Evolutionary conservation across 2,797 vertebrate genomes (phyloP).

Genomic region (Rhinella marina): DNA sequence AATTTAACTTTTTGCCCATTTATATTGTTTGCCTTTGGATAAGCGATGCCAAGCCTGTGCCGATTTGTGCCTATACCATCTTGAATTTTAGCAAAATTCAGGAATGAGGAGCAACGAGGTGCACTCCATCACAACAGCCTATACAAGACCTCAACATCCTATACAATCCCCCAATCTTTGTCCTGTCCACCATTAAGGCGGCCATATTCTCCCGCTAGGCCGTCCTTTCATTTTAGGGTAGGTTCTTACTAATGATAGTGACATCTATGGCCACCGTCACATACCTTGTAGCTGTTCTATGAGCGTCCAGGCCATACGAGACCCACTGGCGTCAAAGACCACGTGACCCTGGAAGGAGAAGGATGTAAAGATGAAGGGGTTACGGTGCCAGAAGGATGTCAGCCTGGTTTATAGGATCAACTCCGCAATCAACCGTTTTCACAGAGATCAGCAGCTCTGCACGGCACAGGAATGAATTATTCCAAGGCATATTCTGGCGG

Average conservation of each 20-base stretch:
- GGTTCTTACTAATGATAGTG: background rate
- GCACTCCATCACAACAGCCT: too few relatives aligned
- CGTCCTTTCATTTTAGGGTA: background rate
- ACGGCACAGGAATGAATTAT: background rate
- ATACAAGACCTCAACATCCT: too few relatives aligned
- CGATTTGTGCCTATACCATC: too few relatives aligned
- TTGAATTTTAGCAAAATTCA: too few relatives aligned
- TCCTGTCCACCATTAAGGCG: too few relatives aligned
- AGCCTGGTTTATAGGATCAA: background rate
- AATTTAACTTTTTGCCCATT: too few relatives aligned
- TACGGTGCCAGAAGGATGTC: background rate
- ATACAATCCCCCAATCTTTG: background rate
- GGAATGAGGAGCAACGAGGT: too few relatives aligned
- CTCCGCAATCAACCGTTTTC: background rate
- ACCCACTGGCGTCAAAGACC: conserved; percentile 96
- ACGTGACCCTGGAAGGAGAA: conserved; percentile 85
- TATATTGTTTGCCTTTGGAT: too few relatives aligned
- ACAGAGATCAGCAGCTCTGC: background rate
- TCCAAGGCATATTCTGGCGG: background rate
- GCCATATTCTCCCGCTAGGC: background rate
- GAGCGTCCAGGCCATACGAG: conserved; percentile 97
- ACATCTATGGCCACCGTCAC: conserved; percentile 13
- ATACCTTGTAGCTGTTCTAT: conserved; percentile 95
- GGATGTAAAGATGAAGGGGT: background rate
- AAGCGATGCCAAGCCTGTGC: too few relatives aligned